A percentile compares a stretch with the other conserved stretches of the same genome.
These are phyloP conservation scores for Miniopterus natalensis DNA, from an alignment of 2,113 vertebrate species.

Conservation along the genomic window DNA sequence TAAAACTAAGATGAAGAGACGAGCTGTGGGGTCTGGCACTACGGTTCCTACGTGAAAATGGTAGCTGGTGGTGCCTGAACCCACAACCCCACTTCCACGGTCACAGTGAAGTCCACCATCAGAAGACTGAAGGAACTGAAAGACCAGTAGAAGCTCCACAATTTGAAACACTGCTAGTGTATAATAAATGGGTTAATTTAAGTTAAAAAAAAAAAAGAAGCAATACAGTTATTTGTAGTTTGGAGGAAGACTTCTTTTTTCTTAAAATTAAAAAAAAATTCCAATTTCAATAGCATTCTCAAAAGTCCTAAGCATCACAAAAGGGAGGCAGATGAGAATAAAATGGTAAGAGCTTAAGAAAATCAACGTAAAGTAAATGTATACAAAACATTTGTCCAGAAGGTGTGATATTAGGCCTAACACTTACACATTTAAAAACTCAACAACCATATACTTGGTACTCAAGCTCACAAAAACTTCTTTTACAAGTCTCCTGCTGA, in stretches of 20 bases:
- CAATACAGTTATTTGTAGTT: neutral
- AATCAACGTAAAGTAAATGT: neutral
- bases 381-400: neutral
- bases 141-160: neutral
- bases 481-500: neutral
- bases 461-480: slow-evolving; percentile 6
- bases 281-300: slow-evolving; percentile 42
- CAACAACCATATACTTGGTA: neutral
- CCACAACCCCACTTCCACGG: neutral
- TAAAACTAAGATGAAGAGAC: neutral
- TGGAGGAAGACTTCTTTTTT: slow-evolving; percentile 4
- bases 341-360: neutral
- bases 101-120: neutral
- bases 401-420: neutral
- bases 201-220: neutral
- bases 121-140: neutral
- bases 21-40: neutral
- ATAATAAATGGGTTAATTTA: neutral
- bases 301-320: neutral
- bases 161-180: neutral
- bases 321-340: neutral
- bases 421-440: neutral
- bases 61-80: neutral
- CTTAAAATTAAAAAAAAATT: slow-evolving; percentile 52
- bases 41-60: neutral